phyloP scores from a whole-genome alignment of 2,888 invertebrate species.

The Sylvicola cinctus region DNA sequence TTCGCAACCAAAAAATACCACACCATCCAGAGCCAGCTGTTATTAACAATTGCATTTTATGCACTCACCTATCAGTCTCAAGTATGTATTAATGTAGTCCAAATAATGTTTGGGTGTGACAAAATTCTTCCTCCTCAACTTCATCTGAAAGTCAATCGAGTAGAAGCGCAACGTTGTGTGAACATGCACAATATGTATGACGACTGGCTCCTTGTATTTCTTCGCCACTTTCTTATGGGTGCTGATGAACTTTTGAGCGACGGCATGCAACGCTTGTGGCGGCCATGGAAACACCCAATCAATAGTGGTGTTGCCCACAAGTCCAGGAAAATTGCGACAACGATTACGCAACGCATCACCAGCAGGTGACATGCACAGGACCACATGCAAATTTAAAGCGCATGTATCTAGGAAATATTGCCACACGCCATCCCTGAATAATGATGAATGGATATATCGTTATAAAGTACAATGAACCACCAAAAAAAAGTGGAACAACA shows the following conservation, averaged over 20 bases:
- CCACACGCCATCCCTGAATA: conserved; percentile 60
- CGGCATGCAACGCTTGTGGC: conserved; percentile 66
- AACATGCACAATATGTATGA: conserved; percentile 70
- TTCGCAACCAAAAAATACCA: no score
- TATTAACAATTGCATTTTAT: conserved; percentile 10
- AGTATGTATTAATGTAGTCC: conserved; percentile 64
- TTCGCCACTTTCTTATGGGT: conserved; percentile 47
- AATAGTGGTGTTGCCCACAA: conserved; percentile 80
- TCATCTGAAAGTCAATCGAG: conserved; percentile 47
- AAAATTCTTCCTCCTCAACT: conserved; percentile 60
- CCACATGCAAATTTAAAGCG: conserved; percentile 72
- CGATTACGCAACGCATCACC: conserved; percentile 63
- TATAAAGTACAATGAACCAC: no score
- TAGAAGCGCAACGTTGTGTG: conserved; percentile 55
- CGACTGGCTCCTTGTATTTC: conserved; percentile 42
- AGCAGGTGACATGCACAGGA: conserved; percentile 74
- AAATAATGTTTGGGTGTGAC: conserved; percentile 86
- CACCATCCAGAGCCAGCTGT: no score
- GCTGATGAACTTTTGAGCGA: conserved; percentile 64
- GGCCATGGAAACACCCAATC: conserved; percentile 95
- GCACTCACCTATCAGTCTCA: conserved; percentile 42
- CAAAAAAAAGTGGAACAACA: no score
- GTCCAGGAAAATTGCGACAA: conserved; percentile 77
- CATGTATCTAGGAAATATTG: conserved; percentile 58
- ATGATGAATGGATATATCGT: no score